These are phyloP conservation scores for Andrena minutula DNA, from an alignment of 2,888 invertebrate species.

Conservation along the genomic window DNA sequence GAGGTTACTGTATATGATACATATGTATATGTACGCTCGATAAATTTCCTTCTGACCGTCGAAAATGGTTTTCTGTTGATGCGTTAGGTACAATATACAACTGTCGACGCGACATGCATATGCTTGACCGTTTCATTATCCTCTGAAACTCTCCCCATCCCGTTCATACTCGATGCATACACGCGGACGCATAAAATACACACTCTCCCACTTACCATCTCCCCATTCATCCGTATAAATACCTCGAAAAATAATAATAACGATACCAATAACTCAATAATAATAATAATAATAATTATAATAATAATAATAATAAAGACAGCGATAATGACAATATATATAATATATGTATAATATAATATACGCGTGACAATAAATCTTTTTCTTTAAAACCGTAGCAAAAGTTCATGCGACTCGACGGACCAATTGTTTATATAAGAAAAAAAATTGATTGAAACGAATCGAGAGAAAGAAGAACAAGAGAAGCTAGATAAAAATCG, in stretches of 20 bases:
- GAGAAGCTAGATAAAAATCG: slow-evolving; percentile 17
- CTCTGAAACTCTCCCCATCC: slow-evolving; percentile 13
- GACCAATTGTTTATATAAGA: slow-evolving; percentile 13
- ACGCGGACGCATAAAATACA: not conserved
- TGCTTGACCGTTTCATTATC: slow-evolving; percentile 24
- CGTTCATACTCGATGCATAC: slow-evolving; percentile 27
- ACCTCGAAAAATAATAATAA: slow-evolving; percentile 65
- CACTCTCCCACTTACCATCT: slow-evolving; percentile 19
- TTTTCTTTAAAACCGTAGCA: slow-evolving; percentile 41
- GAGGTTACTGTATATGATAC: slow-evolving; percentile 61
- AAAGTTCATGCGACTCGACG: slow-evolving; percentile 37
- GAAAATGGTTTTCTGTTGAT: slow-evolving; percentile 50
- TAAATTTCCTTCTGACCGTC: slow-evolving; percentile 13
- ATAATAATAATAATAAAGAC: slow-evolving; percentile 43
- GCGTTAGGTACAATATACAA: slow-evolving; percentile 69
- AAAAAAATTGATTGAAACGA: slow-evolving; percentile 1
- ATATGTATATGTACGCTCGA: slow-evolving; percentile 45
- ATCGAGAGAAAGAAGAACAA: slow-evolving; percentile 30
- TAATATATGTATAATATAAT: slow-evolving; percentile 20
- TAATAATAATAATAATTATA: slow-evolving; percentile 55
- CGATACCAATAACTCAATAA: slow-evolving; percentile 63
- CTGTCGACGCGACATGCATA: slow-evolving; percentile 50
- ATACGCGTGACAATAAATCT: slow-evolving; percentile 29
- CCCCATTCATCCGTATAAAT: slow-evolving; percentile 61
- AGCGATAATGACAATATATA: slow-evolving; percentile 40